Base-by-base conservation (phyloP, 2,888 invertebrate species). In the Drosophila fungiperda region DNA sequence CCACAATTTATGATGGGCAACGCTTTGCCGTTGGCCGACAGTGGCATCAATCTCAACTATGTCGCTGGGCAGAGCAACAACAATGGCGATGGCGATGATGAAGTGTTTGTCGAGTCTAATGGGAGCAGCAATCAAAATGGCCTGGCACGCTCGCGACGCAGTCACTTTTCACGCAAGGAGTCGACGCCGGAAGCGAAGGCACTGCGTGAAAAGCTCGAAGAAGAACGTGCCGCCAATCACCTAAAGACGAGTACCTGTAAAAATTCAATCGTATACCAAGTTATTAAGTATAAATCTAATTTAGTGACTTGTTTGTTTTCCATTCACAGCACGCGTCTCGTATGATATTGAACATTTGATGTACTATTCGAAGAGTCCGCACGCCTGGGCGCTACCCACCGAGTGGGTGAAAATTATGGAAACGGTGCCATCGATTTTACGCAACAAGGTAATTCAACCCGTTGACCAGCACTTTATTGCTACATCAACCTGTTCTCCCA, bases 81-180 rank as follows among this genome's bases (percentile, higher is more conserved):
- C 49, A 87, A 90, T 68, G 85, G 89, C 12, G 93, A 93, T 57
- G 92, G 90, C 9, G 93, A 93, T 67, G 93, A 93, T 82, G 93
- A 93, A 76, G 93, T 93, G 17, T 93, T 93, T 68, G 82, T 88
- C 49, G 88, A 93, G 62, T 66, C 87, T 73, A 90, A 90, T 85
- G 90, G 76, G 1, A 59, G 87, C 55, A 67, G 36, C 49, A 86
- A 65, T 58, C 87, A 85, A 26, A 87, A 93, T 82, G 93, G 93
- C 3, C 70, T 93, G 63, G 91, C 93, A 32, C 91, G 93, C 64
- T 93, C 93, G 5, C 91, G 93, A 33, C 91, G 93, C 73, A 93
- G 93, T 81, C 93, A 93, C 73, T 93, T 93, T 71, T 93, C 93
- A 29, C 92, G 93, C 40, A 93, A 93, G 81, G 93, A 93, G 73